phyloP scores from a whole-genome alignment of 2,797 vertebrate species.

The Crocodylus rhombifer region DNA sequence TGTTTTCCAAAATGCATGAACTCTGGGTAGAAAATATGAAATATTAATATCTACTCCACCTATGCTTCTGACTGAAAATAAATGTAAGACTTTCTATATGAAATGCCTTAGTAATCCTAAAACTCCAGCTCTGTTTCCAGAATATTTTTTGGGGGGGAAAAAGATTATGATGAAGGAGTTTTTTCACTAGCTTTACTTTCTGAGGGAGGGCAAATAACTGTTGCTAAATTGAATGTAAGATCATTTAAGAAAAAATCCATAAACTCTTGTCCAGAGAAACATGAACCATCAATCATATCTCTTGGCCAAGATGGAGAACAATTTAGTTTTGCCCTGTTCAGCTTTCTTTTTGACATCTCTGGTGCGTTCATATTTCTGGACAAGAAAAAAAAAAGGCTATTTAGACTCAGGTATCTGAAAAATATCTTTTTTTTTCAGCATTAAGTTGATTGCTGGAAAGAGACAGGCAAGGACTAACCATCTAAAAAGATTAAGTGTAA shows the following conservation, averaged over 20 bases:
- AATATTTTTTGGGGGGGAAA: not conserved
- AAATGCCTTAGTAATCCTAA: not conserved
- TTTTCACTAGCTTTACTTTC: not conserved
- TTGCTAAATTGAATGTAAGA: constrained; percentile 26
- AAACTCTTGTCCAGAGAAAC: constrained; percentile 6
- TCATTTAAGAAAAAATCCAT: not conserved
- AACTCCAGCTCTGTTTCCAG: not conserved
- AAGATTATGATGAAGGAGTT: not conserved
- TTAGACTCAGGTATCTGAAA: not conserved
- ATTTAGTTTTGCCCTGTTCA: constrained; percentile 10
- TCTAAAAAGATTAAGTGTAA: not conserved
- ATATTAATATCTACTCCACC: not conserved
- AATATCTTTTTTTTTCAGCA: not conserved
- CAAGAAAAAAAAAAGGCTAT: not conserved
- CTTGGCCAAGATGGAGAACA: constrained; percentile 2
- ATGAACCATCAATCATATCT: constrained; percentile 26
- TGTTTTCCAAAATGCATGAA: too few species aligned
- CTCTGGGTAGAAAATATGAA: not conserved
- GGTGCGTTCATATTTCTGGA: not conserved
- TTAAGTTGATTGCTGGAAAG: not conserved
- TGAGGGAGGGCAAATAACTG: not conserved
- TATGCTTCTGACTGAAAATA: not conserved
- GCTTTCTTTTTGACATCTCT: constrained; percentile 17
- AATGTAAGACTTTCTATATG: not conserved
- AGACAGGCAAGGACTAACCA: not conserved